Conservation (phyloP, 2,888 invertebrate genomes). For the Omphaloscelis lunosa region DNA sequence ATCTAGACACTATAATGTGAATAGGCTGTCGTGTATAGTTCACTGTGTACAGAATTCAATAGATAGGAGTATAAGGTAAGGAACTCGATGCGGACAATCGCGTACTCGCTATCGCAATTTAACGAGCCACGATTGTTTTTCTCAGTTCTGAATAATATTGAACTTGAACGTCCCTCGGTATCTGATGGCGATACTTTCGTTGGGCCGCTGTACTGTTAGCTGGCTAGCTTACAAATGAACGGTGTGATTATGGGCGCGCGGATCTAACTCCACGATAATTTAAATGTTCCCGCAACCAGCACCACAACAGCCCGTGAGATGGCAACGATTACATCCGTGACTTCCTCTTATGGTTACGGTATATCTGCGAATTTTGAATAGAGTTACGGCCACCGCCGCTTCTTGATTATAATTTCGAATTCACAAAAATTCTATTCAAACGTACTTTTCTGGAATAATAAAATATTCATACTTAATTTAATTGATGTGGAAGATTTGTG, state of each 20-base stretch:
- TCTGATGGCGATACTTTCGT: slow-evolving; percentile 89
- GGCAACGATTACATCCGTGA: slow-evolving; percentile 85
- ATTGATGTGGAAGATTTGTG: neutral
- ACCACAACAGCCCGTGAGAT: slow-evolving; percentile 80
- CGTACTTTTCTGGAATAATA: neutral
- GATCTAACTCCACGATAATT: slow-evolving; percentile 89
- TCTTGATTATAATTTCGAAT: slow-evolving; percentile 53
- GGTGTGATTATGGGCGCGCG: slow-evolving; percentile 88
- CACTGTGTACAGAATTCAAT: slow-evolving; percentile 69
- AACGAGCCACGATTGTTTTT: slow-evolving; percentile 90
- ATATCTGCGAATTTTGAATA: slow-evolving; percentile 86
- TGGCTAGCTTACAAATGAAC: slow-evolving; percentile 88
- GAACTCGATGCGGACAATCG: slow-evolving; percentile 84
- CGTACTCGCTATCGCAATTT: slow-evolving; percentile 86
- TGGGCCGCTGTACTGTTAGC: slow-evolving; percentile 85
- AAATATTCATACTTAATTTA: neutral
- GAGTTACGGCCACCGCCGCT: slow-evolving; percentile 78
- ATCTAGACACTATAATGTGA: slow-evolving; percentile 54
- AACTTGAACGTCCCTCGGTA: slow-evolving; percentile 84
- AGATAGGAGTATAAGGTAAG: slow-evolving; percentile 76
- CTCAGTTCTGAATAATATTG: slow-evolving; percentile 90
- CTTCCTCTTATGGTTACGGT: slow-evolving; percentile 86
- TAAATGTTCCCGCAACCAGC: slow-evolving; percentile 88
- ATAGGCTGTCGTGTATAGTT: slow-evolving; percentile 63
- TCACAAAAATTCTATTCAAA: slow-evolving; percentile 27